Conservation (phyloP, 2,113 vertebrate species). For the Perca fluviatilis region DNA sequence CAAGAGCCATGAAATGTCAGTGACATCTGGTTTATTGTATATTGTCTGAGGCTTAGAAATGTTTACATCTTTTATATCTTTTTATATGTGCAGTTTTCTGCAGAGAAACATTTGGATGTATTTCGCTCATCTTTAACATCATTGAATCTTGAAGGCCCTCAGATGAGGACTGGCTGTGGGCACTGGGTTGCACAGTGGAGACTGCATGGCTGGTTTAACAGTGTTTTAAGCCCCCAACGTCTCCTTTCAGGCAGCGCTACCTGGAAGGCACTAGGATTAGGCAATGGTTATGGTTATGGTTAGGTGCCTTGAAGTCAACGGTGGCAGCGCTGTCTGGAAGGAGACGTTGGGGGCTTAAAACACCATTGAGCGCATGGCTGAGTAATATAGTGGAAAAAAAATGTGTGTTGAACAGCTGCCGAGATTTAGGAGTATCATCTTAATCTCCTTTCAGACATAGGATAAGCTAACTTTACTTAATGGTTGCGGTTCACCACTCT, state of each 20-base stretch:
- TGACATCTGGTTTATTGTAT: conserved; percentile 52
- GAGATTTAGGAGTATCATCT: conserved; percentile 55
- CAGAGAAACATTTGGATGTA: background rate
- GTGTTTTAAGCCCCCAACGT: no score
- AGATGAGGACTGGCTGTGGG: conserved; percentile 15
- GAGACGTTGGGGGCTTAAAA: no score
- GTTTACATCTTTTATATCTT: conserved; percentile 38
- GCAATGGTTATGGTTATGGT: no score
- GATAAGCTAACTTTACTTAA: conserved; percentile 49
- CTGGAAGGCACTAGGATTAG: no score
- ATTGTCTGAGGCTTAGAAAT: conserved; percentile 22
- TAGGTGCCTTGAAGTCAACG: no score
- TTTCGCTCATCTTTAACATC: conserved; percentile 30
- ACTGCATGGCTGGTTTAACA: conserved; percentile 6
- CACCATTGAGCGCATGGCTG: background rate
- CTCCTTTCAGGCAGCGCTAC: no score
- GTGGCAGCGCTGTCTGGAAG: no score
- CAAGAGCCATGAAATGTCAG: conserved; percentile 31
- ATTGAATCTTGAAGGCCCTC: conserved; percentile 4
- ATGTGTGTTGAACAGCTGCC: conserved; percentile 43
- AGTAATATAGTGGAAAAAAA: conserved; percentile 23
- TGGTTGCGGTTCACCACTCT: conserved; percentile 38
- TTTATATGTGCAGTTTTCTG: conserved; percentile 17
- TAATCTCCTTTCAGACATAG: conserved; percentile 54
- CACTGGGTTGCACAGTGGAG: conserved; percentile 9